These are phyloP conservation scores for Trichacis sp. DNA, from an alignment of 2,888 invertebrate species.

Conservation along the genomic window DNA sequence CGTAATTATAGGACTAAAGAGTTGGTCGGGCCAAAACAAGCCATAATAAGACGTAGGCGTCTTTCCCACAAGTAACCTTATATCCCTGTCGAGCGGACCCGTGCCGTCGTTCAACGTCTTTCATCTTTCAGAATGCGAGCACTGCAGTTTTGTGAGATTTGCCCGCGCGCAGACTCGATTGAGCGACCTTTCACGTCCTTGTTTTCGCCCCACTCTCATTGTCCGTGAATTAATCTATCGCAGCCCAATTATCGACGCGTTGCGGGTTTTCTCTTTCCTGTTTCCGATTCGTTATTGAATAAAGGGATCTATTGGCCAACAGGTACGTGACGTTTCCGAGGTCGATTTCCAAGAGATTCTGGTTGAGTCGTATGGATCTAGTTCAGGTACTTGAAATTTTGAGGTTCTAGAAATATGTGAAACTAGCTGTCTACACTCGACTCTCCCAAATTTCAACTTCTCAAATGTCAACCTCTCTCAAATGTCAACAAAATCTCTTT, in stretches of 20 bases:
- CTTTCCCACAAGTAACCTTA: slow-evolving; percentile 69
- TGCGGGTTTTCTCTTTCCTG: slow-evolving; percentile 22
- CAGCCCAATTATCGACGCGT: slow-evolving; percentile 63
- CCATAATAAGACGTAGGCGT: slow-evolving; percentile 68
- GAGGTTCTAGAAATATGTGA: too few species aligned
- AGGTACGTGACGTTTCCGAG: slow-evolving; percentile 26
- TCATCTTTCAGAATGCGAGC: slow-evolving; percentile 50
- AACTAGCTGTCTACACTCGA: too few species aligned
- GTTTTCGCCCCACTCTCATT: slow-evolving; percentile 42
- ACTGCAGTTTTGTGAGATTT: slow-evolving; percentile 42
- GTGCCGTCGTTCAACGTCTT: slow-evolving; percentile 61
- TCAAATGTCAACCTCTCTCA: too few species aligned
- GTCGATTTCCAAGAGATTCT: slow-evolving; percentile 16
- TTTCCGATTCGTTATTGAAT: slow-evolving; percentile 18
- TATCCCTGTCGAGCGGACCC: slow-evolving; percentile 62
- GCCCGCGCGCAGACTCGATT: slow-evolving; percentile 49
- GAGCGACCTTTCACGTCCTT: slow-evolving; percentile 48
- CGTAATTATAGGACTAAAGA: slow-evolving; percentile 69
- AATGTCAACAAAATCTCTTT: too few species aligned
- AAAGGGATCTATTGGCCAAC: neutral
- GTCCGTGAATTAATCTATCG: slow-evolving; percentile 58
- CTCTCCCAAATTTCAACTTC: too few species aligned
- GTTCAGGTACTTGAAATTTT: too few species aligned
- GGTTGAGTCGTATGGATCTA: too few species aligned
- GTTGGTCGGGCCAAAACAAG: slow-evolving; percentile 69